Conservation (phyloP, 2,113 vertebrate genomes). For the Anolis sagrei region DNA sequence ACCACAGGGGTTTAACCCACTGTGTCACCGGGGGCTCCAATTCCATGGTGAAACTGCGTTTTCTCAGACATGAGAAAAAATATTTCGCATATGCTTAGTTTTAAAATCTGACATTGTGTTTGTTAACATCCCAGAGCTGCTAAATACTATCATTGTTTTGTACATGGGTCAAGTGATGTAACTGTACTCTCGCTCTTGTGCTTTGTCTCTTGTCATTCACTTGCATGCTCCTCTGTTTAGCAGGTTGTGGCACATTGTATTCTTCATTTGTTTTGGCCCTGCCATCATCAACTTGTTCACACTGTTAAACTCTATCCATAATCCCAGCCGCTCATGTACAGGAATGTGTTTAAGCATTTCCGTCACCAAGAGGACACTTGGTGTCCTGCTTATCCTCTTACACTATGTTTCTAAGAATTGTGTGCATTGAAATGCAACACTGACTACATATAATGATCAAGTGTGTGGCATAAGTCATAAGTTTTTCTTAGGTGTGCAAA, state of each 20-base stretch:
- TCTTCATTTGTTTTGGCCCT: neutral
- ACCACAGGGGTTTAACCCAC: too few species aligned
- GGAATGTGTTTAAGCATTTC: neutral
- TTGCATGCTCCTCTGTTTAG: neutral
- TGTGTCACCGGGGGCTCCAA: too few species aligned
- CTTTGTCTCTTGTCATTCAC: neutral
- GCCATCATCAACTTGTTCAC: neutral
- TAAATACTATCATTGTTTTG: neutral
- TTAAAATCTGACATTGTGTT: neutral
- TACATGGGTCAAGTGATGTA: neutral
- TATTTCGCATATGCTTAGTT: neutral
- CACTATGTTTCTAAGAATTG: neutral
- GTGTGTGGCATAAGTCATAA: neutral
- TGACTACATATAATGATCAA: neutral
- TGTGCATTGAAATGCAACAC: neutral
- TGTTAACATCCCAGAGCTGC: neutral
- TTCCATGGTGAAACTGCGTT: neutral
- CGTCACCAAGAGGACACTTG: neutral
- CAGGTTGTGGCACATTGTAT: neutral
- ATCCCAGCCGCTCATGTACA: neutral
- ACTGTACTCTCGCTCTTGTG: neutral
- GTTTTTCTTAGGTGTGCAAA: neutral
- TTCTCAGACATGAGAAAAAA: neutral
- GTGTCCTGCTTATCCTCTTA: neutral
- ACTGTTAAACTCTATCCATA: neutral